A percentile compares a stretch with the other conserved stretches of the same genome.
These are phyloP conservation scores for Ethmia dodecea DNA, from an alignment of 2,888 invertebrate genomes.

Conservation along the genomic window DNA sequence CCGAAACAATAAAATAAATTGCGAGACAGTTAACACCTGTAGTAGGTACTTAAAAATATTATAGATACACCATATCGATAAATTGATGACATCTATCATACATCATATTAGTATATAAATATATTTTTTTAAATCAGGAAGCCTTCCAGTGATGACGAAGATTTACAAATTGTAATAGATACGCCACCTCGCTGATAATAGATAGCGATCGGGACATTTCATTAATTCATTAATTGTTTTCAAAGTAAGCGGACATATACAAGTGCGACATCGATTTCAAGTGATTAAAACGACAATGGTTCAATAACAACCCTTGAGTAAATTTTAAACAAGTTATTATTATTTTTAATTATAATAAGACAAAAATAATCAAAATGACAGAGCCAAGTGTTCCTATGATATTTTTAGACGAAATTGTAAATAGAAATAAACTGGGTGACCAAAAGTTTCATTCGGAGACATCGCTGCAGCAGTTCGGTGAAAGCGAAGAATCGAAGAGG, in stretches of 20 bases:
- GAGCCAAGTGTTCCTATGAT: slow-evolving; percentile 32
- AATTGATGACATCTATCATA: too few species aligned
- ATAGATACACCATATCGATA: too few species aligned
- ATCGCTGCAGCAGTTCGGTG: slow-evolving; percentile 52
- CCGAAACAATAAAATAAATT: too few species aligned
- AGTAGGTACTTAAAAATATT: too few species aligned
- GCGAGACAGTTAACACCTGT: too few species aligned
- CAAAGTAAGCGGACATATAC: too few species aligned
- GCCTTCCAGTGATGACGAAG: slow-evolving; percentile 29
- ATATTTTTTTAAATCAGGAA: too few species aligned
- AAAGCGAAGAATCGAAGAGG: slow-evolving; percentile 32
- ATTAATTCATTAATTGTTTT: slow-evolving; percentile 51
- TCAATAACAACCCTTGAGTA: not conserved
- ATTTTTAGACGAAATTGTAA: slow-evolving; percentile 52
- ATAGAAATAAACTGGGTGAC: slow-evolving; percentile 50
- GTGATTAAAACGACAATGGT: not conserved
- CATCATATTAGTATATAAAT: too few species aligned
- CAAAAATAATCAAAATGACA: slow-evolving; percentile 32
- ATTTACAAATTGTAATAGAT: slow-evolving; percentile 45
- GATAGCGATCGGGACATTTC: slow-evolving; percentile 45
- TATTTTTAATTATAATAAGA: slow-evolving; percentile 3
- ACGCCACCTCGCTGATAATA: slow-evolving; percentile 40
- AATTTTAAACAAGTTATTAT: not conserved
- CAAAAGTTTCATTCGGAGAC: slow-evolving; percentile 67
- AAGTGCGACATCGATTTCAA: too few species aligned